Conservation (phyloP, 2,888 invertebrate genomes). For the Pollenia labialis region DNA sequence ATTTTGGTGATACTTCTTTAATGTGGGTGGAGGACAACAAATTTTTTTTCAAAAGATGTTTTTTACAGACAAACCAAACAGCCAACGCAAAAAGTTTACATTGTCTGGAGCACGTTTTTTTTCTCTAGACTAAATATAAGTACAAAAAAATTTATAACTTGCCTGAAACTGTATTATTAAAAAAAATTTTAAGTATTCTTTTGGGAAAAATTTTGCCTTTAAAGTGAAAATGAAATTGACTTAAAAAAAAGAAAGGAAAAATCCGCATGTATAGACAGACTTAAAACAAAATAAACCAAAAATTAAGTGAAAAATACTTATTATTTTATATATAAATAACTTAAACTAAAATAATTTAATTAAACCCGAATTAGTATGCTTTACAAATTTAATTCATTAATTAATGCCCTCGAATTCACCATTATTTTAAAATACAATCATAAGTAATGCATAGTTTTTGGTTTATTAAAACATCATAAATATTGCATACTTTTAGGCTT, state of each 20-base stretch:
- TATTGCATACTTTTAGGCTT: neutral
- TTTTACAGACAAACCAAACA: slow-evolving; percentile 18
- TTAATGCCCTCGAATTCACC: too few relatives aligned
- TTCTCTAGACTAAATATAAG: neutral
- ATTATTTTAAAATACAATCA: too few relatives aligned
- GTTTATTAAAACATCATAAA: neutral
- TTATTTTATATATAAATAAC: too few relatives aligned
- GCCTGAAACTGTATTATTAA: neutral
- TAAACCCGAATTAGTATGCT: too few relatives aligned
- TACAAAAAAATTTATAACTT: neutral
- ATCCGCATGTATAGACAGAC: too few relatives aligned
- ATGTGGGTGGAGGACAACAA: slow-evolving; percentile 21
- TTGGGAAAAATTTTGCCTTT: neutral
- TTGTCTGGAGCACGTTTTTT: slow-evolving; percentile 44
- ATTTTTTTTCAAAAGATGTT: neutral
- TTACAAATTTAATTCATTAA: too few relatives aligned
- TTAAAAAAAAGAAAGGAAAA: neutral
- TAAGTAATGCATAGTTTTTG: neutral
- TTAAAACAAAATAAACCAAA: too few relatives aligned
- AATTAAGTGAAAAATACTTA: too few relatives aligned
- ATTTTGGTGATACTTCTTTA: slow-evolving; percentile 1
- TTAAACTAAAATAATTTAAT: too few relatives aligned
- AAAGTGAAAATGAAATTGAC: neutral
- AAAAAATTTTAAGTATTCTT: slow-evolving; percentile 22
- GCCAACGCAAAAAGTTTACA: slow-evolving; percentile 24